phyloP scores from a whole-genome alignment of 2,113 vertebrate species.

The Strix uralensis region DNA sequence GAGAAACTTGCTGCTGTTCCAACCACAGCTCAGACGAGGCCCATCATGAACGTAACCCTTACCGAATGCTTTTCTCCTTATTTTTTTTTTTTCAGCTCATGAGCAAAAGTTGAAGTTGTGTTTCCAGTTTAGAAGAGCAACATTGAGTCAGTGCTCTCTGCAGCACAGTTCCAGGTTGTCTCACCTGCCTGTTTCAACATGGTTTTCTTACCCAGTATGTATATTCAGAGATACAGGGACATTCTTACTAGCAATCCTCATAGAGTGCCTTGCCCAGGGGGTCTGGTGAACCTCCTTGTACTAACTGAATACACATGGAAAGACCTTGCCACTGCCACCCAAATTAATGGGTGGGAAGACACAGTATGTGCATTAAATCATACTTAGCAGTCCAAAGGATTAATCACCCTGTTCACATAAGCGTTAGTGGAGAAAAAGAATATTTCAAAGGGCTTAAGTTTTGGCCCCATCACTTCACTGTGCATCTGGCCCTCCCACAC shows the following conservation, averaged over 20 bases:
- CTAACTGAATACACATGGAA: background rate
- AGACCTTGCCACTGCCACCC: background rate
- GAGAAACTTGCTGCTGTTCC: background rate
- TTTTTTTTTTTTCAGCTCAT: background rate
- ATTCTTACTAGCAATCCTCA: background rate
- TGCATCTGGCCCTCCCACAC: background rate
- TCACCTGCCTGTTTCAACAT: background rate
- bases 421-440: background rate
- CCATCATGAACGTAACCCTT: background rate
- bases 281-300: background rate
- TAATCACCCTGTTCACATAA: background rate
- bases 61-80: accelerated
- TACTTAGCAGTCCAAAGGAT: background rate
- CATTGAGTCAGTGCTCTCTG: accelerated
- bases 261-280: background rate
- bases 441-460: background rate
- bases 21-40: background rate
- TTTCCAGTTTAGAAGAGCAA: background rate
- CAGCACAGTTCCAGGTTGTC: background rate
- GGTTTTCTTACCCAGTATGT: background rate
- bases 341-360: background rate
- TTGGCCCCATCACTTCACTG: background rate
- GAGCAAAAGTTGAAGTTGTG: background rate
- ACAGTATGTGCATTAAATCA: background rate
- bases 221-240: background rate